Evolutionary conservation across 1,140 invertebrate genomes (phyloP).

Genomic region (Maniola jurtina): DNA sequence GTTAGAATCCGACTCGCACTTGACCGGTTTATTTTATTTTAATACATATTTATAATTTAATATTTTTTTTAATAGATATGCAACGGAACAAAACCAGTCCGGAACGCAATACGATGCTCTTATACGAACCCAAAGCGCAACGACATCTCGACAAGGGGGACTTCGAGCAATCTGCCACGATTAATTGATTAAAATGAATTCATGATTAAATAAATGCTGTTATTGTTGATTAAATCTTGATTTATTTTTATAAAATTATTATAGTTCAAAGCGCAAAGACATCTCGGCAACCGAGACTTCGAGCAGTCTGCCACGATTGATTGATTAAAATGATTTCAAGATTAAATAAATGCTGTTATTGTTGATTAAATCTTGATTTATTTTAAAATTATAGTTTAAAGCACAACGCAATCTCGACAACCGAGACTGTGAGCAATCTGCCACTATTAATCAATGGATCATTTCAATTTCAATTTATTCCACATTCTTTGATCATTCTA

Average conservation of each 20-base stretch:
- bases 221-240: background rate
- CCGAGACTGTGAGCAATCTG: conserved; percentile 56
- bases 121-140: conserved; percentile 53
- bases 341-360: background rate
- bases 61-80: conserved; percentile 43
- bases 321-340: conserved; percentile 8
- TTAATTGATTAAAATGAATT: conserved; percentile 15
- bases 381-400: conserved; percentile 35
- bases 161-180: conserved; percentile 43
- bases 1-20: too few species aligned
- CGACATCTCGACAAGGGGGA: conserved; percentile 61
- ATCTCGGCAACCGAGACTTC: conserved; percentile 63
- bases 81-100: conserved; percentile 67
- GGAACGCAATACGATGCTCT: conserved; percentile 53
- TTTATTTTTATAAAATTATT: background rate
- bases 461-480: too few species aligned
- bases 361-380: background rate
- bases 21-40: too few species aligned
- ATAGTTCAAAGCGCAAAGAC: conserved; percentile 45
- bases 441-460: too few species aligned
- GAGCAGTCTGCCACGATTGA: conserved; percentile 37
- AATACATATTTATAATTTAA: background rate
- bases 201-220: background rate
- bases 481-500: too few species aligned
- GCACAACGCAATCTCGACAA: conserved; percentile 53